Percentiles rank a stretch among this genome's conserved stretches.
Evolutionary conservation across 2,113 vertebrate genomes (phyloP).

Genomic region (Alexandromys fortis): DNA sequence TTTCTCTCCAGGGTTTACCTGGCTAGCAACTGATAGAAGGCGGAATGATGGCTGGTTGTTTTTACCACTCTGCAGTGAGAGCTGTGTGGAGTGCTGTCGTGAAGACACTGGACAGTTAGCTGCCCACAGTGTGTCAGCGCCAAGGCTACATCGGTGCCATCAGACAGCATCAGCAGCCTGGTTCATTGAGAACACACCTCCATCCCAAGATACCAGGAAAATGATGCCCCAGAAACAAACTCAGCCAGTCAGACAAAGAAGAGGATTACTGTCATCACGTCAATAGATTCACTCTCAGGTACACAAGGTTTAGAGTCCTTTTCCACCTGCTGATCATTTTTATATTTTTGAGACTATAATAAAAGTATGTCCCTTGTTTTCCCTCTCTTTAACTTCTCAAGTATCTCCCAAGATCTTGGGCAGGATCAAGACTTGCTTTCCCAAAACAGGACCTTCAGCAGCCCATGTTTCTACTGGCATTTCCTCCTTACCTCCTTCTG

Average conservation of each 20-base stretch:
- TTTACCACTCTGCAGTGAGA: neutral
- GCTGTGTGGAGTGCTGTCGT: neutral
- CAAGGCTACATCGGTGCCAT: too few relatives aligned
- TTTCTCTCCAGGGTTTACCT: neutral
- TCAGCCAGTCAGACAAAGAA: neutral
- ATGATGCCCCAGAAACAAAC: neutral
- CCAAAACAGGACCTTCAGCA: neutral
- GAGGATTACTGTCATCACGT: neutral
- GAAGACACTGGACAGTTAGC: neutral
- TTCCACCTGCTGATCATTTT: neutral
- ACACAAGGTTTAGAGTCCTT: neutral
- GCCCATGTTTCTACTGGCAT: neutral
- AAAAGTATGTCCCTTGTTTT: too few relatives aligned
- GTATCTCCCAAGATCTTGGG: neutral
- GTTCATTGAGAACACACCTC: neutral
- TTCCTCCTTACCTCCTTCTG: neutral
- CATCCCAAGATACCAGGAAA: neutral
- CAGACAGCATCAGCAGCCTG: neutral
- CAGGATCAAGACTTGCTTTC: neutral
- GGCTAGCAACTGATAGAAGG: neutral
- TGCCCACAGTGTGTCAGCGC: neutral
- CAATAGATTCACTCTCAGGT: neutral
- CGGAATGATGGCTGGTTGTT: neutral
- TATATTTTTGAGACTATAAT: neutral
- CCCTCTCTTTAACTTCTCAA: neutral